A percentile compares a stretch with the other conserved stretches of the same genome.
Conservation (phyloP, 1,140 invertebrate species). For the Solenopsis fugax region DNA sequence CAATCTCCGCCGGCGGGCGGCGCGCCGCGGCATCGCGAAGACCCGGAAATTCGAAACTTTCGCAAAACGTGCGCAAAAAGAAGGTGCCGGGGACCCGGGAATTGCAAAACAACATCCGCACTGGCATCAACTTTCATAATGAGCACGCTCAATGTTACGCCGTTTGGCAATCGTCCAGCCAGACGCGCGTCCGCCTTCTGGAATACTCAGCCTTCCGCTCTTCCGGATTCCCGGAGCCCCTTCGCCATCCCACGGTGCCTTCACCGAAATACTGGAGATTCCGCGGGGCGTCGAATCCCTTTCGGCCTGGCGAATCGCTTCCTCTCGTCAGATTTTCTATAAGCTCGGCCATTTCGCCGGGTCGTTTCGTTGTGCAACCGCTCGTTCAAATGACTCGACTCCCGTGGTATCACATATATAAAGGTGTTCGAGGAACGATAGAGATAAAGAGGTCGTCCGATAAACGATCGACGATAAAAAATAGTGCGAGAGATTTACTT, state of each 20-base stretch:
- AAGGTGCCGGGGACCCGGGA: constrained; percentile 71
- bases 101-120: constrained; percentile 83
- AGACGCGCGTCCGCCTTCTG: constrained; percentile 71
- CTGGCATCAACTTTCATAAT: constrained; percentile 84
- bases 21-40: constrained; percentile 44
- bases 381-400: constrained; percentile 67
- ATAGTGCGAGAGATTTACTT: constrained; percentile 21
- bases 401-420: constrained; percentile 41
- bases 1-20: constrained; percentile 63
- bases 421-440: constrained; percentile 34
- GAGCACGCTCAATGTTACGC: constrained; percentile 81
- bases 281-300: constrained; percentile 69
- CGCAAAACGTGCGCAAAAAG: constrained; percentile 78
- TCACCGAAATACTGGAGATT: constrained; percentile 51
- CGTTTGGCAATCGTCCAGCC: constrained; percentile 82
- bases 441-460: constrained; percentile 44
- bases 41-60: constrained; percentile 82
- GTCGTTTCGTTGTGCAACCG: constrained; percentile 68
- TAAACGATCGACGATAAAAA: neutral
- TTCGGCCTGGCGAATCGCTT: constrained; percentile 72
- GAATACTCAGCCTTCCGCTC: constrained; percentile 60
- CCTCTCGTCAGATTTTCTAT: constrained; percentile 77
- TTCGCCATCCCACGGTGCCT: constrained; percentile 52
- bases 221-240: constrained; percentile 20
- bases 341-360: constrained; percentile 76